phyloP scores from a whole-genome alignment of 2,797 vertebrate genomes.

The Zenarchopterus dispar region DNA sequence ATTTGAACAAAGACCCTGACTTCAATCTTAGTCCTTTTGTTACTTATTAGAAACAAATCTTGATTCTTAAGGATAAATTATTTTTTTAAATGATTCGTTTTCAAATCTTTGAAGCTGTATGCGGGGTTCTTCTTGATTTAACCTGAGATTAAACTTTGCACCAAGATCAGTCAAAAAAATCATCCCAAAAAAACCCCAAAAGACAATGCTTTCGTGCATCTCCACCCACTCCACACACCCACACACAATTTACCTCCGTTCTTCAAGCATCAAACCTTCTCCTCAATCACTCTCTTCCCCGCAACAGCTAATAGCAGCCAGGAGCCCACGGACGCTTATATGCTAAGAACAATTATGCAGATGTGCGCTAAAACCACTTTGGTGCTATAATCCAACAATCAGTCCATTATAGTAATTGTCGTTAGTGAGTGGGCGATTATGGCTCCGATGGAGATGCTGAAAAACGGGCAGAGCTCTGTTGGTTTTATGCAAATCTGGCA shows the following conservation, averaged over 20 bases:
- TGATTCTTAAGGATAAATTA: too few species aligned
- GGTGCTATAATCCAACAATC: conserved; percentile 74
- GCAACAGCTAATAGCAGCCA: conserved; percentile 64
- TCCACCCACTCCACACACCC: conserved; percentile 48
- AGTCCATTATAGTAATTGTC: conserved; percentile 77
- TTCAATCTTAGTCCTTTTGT: too few species aligned
- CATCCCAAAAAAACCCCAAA: conserved; percentile 21
- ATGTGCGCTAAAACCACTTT: conserved; percentile 76
- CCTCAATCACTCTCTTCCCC: conserved; percentile 56
- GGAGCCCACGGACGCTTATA: conserved; percentile 55
- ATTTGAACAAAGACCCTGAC: conserved; percentile 4
- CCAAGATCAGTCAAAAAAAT: conserved; percentile 7
- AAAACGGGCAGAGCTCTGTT: conserved; percentile 51
- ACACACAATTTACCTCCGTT: conserved; percentile 47
- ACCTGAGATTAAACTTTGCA: not conserved
- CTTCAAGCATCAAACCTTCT: conserved; percentile 41
- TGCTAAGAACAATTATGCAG: conserved; percentile 78
- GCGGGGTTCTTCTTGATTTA: not conserved
- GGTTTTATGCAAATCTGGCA: conserved; percentile 66
- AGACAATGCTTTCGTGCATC: conserved; percentile 22
- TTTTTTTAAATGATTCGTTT: too few species aligned
- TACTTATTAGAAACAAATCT: too few species aligned
- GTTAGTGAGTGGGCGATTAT: conserved; percentile 72
- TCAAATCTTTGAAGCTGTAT: too few species aligned
- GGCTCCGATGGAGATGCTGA: conserved; percentile 43